Evolutionary conservation across 1,140 invertebrate genomes (phyloP), one percentile per base, ranked within the genome.

Genomic region (Trachelipus rathkii): DNA sequence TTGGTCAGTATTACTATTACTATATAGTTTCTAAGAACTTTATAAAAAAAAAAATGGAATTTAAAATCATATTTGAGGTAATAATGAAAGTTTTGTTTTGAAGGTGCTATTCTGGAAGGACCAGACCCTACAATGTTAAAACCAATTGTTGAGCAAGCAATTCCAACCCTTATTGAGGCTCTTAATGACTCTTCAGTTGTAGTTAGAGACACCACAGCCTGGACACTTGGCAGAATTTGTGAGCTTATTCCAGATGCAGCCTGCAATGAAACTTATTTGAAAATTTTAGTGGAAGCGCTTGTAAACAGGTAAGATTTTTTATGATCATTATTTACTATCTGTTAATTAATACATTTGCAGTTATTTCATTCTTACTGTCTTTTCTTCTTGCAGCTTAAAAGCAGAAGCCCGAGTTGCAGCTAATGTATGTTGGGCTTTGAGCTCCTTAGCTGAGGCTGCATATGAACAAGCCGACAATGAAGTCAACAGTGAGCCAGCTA

Each of bases 351-450:
- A 3, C 33, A 33, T 33, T n/a, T 33, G 33, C 6, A 33, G 6
- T 33, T 33, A 33, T 33, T 33, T 33, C 33, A 33, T 33, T 33
- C 33, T 33, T 3, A 33, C 33, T 33, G 33, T 60, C 1, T 60
- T 50, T 15, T 60, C 19, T 60, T 60, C 4, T 24, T 71, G 3
- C 82, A 95, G 95, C 11, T 85, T 99, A 11, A 83, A 83, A 78
- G 92, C 94, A 23, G 96, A 99, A 84, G 95, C 98, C 0, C 87
- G 97, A 44, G 97, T 99, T 0, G 96, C 98, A 15, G 91, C 95
- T 0, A 99, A 99, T 87, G 95, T 98, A n/a, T 99, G 97, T 84
- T 99, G 97, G 97, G 97, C 97, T 0, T 95, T 99, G 82, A 96
- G 94, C 67, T 95, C 95, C 73, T 87, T 99, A n/a, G 95, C 96